Base-by-base conservation (phyloP, 2,888 invertebrate genomes). In the Chloroclystis v-ata region DNA sequence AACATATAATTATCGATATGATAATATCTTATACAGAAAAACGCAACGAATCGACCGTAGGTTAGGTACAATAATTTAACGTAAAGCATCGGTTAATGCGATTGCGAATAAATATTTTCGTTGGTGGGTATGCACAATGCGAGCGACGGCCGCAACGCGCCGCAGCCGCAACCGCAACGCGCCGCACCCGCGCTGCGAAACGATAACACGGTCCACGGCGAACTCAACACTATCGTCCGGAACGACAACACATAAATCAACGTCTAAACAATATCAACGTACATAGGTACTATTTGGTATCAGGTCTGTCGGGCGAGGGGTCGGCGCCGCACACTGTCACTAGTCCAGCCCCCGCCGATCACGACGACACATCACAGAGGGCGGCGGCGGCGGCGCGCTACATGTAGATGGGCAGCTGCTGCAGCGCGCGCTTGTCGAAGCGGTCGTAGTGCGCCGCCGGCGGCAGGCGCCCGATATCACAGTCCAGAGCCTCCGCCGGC, bases 1-100 rank as follows among this genome's bases (percentile, higher is more conserved):
- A 86, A 85, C 86, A 85, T 86, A 85, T 82, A 84, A 77, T 83
- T 82, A 85, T 83, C 86, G 86, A 86, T 85, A 86, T 86, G 86
- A 84, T 78, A 40, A 82, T 78, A 83, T 78, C 76, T 81, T 80
- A 84, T 76, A 86, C 82, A 85, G 80, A 82, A 30, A 81, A 78
- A 82, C 82, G 84, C 85, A 85, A 84, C 81, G 82, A 78, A 82
- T 79, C 72, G 69, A 78, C 78, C 79, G 79, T 20, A 20, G 20
- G 20, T 78, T 20, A 20, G 20, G 20, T 78, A 83, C 81, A 82
- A 75, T 78, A 80, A 81, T 72, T 77, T 67, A 78, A 50, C 68
- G 75, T 72, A 78, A 84, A 84, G 86, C 84, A 75, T 82, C 79
- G 74, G 78, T 69, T 76, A 79, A 76, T 78, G 82, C 81, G 72